Conservation (phyloP, 2,888 invertebrate genomes). For the Tenthredo livida region DNA sequence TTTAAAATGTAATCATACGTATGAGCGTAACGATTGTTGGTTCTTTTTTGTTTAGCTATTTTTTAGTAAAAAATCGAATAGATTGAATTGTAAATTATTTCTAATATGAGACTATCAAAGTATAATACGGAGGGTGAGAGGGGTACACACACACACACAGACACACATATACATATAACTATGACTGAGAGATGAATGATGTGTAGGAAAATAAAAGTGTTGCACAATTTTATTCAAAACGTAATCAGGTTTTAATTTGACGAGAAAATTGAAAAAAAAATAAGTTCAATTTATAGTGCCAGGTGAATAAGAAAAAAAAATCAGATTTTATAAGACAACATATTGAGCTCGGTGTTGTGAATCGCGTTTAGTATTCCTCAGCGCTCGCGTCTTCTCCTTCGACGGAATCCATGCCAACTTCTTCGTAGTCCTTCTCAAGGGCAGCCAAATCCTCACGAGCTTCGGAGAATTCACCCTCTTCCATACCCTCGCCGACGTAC, state of each 20-base stretch:
- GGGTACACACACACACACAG: neutral
- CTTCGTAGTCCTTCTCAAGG: conserved; percentile 86
- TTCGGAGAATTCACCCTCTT: conserved; percentile 91
- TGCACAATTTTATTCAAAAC: neutral
- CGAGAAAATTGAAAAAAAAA: neutral
- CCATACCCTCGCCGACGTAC: conserved; percentile 92
- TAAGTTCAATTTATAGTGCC: neutral
- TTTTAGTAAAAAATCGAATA: neutral
- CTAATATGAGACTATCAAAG: neutral
- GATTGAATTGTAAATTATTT: neutral
- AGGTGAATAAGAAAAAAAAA: neutral
- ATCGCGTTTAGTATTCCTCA: conserved; percentile 64
- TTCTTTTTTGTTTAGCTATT: neutral
- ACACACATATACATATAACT: neutral
- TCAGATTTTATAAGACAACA: conserved; percentile 16
- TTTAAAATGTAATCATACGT: neutral
- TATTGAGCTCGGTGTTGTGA: neutral
- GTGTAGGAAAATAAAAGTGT: neutral
- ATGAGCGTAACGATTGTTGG: neutral
- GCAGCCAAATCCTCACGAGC: conserved; percentile 89
- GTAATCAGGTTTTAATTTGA: conserved; percentile 10
- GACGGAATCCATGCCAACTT: conserved; percentile 83
- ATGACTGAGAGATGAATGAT: neutral
- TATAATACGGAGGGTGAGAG: neutral
- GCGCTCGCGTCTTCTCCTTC: conserved; percentile 77